phyloP scores from a whole-genome alignment of 2,113 vertebrate genomes.

The Tiliqua scincoides region DNA sequence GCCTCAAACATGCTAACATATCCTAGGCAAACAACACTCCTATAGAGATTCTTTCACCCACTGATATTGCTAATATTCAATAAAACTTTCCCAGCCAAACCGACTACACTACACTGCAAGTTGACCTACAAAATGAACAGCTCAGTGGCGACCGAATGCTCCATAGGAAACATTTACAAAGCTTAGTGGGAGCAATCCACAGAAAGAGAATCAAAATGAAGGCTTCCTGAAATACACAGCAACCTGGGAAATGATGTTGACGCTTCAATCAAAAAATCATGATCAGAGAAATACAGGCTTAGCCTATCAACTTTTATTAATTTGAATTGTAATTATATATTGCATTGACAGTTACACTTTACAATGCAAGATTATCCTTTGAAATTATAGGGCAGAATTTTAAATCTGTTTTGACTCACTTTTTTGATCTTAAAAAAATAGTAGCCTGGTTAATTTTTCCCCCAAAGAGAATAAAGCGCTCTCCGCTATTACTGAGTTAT shows the following conservation, averaged over 20 bases:
- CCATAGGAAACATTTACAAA: slow-evolving; percentile 29
- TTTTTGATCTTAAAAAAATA: background rate
- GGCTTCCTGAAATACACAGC: slow-evolving; percentile 15
- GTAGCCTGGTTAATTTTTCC: background rate
- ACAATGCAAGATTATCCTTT: background rate
- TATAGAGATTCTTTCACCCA: background rate
- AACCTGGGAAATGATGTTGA: background rate
- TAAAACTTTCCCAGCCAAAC: slow-evolving; percentile 1
- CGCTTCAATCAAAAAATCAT: slow-evolving; percentile 7
- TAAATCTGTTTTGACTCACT: background rate
- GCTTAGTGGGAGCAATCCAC: slow-evolving; percentile 16
- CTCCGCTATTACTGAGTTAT: background rate
- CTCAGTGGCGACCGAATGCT: slow-evolving; percentile 29
- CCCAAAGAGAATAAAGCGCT: background rate
- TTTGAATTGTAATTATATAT: background rate
- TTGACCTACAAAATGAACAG: slow-evolving; percentile 39
- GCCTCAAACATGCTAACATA: background rate
- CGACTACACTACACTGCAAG: background rate
- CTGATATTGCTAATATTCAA: slow-evolving; percentile 26
- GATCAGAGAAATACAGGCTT: background rate
- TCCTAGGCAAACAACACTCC: background rate
- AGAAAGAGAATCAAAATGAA: slow-evolving; percentile 38
- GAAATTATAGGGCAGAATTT: background rate
- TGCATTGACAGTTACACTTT: background rate
- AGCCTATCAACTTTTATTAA: background rate